These are phyloP conservation scores for Chaenogobius annularis DNA, from an alignment of 2,113 vertebrate species.

Conservation along the genomic window DNA sequence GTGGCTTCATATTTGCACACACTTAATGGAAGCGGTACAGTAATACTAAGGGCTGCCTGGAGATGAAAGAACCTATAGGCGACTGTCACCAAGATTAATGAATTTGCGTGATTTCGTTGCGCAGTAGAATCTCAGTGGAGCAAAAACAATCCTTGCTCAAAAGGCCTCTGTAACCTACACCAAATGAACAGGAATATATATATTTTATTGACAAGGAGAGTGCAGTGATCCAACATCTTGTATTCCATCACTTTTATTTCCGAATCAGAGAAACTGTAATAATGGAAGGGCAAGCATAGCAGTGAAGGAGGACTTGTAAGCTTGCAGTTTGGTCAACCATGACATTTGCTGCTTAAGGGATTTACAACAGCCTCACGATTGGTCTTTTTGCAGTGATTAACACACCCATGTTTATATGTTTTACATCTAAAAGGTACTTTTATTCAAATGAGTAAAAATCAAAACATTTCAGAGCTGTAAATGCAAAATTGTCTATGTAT, in stretches of 20 bases:
- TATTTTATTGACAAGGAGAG: slow-evolving; percentile 5
- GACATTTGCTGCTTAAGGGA: slow-evolving; percentile 52
- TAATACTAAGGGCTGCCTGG: slow-evolving; percentile 13
- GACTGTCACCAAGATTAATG: slow-evolving; percentile 53
- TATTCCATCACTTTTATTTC: slow-evolving; percentile 2
- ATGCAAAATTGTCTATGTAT: slow-evolving; percentile 4
- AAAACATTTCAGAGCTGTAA: slow-evolving; percentile 5
- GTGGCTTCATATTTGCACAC: slow-evolving; percentile 21
- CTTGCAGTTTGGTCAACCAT: slow-evolving; percentile 12
- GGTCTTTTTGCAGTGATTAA: slow-evolving; percentile 40
- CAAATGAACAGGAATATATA: slow-evolving; percentile 9
- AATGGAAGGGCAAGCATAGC: slow-evolving; percentile 17
- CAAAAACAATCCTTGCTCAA: slow-evolving; percentile 6
- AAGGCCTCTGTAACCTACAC: neutral
- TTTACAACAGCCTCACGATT: slow-evolving; percentile 42
- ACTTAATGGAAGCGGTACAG: slow-evolving; percentile 28
- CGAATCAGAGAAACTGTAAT: slow-evolving; percentile 2
- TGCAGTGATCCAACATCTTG: neutral
- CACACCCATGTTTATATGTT: neutral
- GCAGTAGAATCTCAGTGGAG: slow-evolving; percentile 22
- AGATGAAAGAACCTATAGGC: slow-evolving; percentile 20
- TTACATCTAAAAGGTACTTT: neutral
- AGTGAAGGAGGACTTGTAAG: slow-evolving; percentile 3
- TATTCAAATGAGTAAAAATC: slow-evolving; percentile 12
- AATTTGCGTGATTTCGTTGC: slow-evolving; percentile 19